Base-by-base conservation (phyloP, 37 sponge, comb jelly and placozoan species). In the Beroe forskalii region DNA sequence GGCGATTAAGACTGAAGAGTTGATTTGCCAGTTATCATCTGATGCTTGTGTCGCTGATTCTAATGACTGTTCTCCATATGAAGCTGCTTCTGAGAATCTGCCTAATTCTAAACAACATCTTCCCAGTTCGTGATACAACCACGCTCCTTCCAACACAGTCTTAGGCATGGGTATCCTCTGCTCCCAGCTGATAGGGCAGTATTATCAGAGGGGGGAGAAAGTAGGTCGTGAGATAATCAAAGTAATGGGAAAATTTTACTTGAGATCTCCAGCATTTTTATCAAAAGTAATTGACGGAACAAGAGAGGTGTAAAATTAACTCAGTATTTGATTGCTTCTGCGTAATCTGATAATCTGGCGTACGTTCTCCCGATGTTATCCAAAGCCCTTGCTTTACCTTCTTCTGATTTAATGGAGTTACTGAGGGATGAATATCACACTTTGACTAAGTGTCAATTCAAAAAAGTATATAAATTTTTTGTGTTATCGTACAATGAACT, bases 101-200 rank as follows among this genome's bases (percentile, higher is more conserved):
- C 76, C 91, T 43, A 95, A 66, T 64, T 97, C 97, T 30, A 95
- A 62, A 32, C 91, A 89, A 44, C 96, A 94, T 1, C 95, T 89
- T 9, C 95, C 97, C 41, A 97, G 92, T 61, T 97, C 97, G 63
- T 97, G 97, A 92, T 92, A 92, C 17, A 97, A 67, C 96, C 95
- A 97, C 27, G 95, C 90, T 31, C 90, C 63, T 92, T 97, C 96
- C 32, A 95, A 93, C 32, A 23, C 33, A 0, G 95, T 91, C 67
- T 89, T 90, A 0, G 83, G 60, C 75, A 94, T 41, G 20, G 94
- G 93, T 0, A 93, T 25, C 89, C 92, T 92, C 61, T 90, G 86
- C 37, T 67, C 37, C 93, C 94, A 94, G 41, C 96, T 96, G 80
- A n/a, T n/a, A n/a, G n/a, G n/a, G n/a, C n/a, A n/a, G n/a, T n/a